These are phyloP conservation scores for Zosterops japonicus DNA, from an alignment of 2,113 vertebrate genomes.

Conservation along the genomic window DNA sequence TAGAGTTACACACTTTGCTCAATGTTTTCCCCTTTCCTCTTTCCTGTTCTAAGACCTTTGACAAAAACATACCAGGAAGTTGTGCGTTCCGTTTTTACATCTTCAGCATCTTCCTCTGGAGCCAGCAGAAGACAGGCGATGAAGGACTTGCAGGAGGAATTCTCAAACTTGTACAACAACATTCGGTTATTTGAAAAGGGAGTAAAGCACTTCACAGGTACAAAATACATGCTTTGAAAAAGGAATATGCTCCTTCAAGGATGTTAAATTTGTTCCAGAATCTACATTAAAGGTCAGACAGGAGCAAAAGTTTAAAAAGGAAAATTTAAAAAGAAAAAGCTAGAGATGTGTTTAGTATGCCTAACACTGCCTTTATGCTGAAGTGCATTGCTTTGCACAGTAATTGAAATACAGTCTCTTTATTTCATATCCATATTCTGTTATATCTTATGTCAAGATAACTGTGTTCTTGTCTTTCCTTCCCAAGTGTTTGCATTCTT, in stretches of 20 bases:
- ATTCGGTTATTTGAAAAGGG: conserved; percentile 93
- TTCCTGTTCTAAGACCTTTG: conserved; percentile 80
- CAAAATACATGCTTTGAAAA: neutral
- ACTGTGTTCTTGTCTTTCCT: neutral
- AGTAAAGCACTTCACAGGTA: conserved; percentile 88
- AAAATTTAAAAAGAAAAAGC: neutral
- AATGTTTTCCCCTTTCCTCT: neutral
- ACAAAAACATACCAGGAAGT: conserved; percentile 89
- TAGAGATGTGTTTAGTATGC: neutral
- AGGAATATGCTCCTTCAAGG: neutral
- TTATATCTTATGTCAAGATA: neutral
- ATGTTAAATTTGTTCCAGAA: neutral
- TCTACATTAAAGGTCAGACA: neutral
- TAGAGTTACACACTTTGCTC: neutral
- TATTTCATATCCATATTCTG: neutral
- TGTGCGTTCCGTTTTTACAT: conserved; percentile 85
- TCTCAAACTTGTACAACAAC: conserved; percentile 90
- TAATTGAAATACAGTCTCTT: neutral
- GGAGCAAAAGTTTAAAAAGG: neutral
- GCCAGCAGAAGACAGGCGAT: conserved; percentile 86
- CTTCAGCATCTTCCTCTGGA: conserved; percentile 81
- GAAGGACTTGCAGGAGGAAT: conserved; percentile 95
- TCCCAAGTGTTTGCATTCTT: neutral
- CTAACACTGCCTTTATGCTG: neutral
- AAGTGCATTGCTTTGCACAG: neutral